Base-by-base conservation (phyloP, 2,797 vertebrate genomes). In the Rhinoraja longicauda region DNA sequence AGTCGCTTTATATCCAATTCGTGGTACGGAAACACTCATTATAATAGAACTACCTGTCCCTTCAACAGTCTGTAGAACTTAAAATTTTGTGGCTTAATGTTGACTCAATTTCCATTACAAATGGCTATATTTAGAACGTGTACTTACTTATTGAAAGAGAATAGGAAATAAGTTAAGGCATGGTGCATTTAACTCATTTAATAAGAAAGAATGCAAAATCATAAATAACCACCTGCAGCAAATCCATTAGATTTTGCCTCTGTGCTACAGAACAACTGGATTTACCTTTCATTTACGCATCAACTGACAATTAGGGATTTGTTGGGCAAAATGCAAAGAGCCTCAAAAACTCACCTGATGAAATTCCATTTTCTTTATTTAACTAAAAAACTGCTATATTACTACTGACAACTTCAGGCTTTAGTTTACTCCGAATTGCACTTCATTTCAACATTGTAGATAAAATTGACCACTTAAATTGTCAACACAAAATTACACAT, bases 161-260 rank as follows among this genome's bases (percentile, higher is more conserved):
- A 53, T 6, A 19, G 64, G 64, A 15, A 97, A 96, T 96, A 96
- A 95, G 94, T 94, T 95, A 95, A 94, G 94, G 95, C 94, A 95
- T 93, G 94, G 94, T 95, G 94, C 94, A 94, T 93, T 12, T 53
- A 95, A 95, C 94, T 96, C 93, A 91, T 95, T 53, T 97, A 97
- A 96, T 96, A 95, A 96, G 95, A 95, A 94, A 93, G 94, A 94
- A 94, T 94, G 94, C 94, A 95, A 94, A 95, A 94, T 94, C 93
- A 95, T 96, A 95, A 82, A 95, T 96, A 93, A 94, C 94, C 95
- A 94, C 93, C 93, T 95, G 95, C 57, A 94, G 94, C 95, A 96
- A 95, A 96, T 94, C 94, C 94, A 95, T 96, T 95, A 95, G 94
- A 95, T 94, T 64, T 94, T 59, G 79, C 93, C 94, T 95, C 93